Evolutionary conservation across 2,113 vertebrate genomes (phyloP).

Genomic region (Ameiurus melas): DNA sequence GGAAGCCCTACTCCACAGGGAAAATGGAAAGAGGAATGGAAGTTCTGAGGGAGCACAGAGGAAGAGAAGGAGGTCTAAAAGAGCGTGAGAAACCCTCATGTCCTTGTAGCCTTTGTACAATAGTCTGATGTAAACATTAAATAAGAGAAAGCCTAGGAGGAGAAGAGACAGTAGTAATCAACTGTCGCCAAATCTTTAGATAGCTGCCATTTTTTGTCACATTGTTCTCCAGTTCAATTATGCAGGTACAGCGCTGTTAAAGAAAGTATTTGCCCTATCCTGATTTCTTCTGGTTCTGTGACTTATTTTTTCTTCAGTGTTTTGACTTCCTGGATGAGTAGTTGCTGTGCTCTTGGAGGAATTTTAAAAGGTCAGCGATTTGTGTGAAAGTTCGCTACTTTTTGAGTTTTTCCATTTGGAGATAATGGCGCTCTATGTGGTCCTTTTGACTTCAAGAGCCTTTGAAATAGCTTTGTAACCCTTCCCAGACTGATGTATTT

Average conservation of each 20-base stretch:
- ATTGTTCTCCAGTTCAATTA: not conserved
- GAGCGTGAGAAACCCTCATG: constrained; percentile 51
- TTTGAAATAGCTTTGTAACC: too few relatives aligned
- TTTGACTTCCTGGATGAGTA: too few relatives aligned
- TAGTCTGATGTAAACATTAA: not conserved
- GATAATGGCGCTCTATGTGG: too few relatives aligned
- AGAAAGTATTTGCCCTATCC: too few relatives aligned
- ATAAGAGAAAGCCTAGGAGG: not conserved
- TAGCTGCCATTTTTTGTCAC: not conserved
- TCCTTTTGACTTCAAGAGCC: too few relatives aligned
- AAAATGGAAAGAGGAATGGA: constrained; percentile 30
- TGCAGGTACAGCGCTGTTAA: not conserved
- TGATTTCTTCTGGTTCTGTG: too few relatives aligned
- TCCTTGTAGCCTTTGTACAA: constrained; percentile 19
- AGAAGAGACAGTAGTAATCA: not conserved
- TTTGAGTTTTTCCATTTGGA: too few relatives aligned
- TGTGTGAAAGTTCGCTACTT: too few relatives aligned
- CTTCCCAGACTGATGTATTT: too few relatives aligned
- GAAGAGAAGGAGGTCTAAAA: constrained; percentile 41
- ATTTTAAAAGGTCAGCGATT: too few relatives aligned
- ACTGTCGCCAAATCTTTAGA: not conserved
- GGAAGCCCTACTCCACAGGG: constrained; percentile 30
- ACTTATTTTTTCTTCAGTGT: too few relatives aligned
- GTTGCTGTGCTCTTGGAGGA: too few relatives aligned
- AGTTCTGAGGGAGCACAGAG: constrained; percentile 34